A percentile compares a stretch with the other conserved stretches of the same genome.
These are phyloP conservation scores for Alethe castanea DNA, from an alignment of 2,113 vertebrate genomes.

Conservation along the genomic window DNA sequence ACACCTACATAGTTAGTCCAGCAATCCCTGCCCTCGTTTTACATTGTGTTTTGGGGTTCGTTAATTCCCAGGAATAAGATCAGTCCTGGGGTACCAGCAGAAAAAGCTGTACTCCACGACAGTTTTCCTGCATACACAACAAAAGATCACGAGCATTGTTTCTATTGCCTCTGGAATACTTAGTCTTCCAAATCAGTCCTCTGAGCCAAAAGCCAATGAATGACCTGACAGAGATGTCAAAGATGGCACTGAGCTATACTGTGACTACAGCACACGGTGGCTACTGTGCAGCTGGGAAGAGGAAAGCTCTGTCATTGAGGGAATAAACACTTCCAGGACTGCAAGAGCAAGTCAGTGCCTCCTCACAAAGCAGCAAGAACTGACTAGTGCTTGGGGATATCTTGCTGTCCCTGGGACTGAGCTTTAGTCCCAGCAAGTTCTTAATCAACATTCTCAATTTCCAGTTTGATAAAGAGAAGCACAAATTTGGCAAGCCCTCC, in stretches of 20 bases:
- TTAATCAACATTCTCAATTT: not conserved
- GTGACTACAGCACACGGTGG: no score
- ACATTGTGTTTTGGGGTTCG: not conserved
- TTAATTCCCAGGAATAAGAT: not conserved
- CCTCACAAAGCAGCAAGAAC: not conserved
- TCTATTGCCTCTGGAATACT: not conserved
- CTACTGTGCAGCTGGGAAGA: not conserved
- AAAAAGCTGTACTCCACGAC: not conserved
- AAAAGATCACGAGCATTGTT: not conserved
- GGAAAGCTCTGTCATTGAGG: not conserved
- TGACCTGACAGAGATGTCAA: not conserved
- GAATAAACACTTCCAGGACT: not conserved
- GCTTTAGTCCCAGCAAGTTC: not conserved
- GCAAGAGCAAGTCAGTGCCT: not conserved
- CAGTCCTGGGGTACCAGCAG: not conserved
- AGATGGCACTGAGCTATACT: not conserved
- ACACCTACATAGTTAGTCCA: not conserved
- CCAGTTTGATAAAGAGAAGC: not conserved
- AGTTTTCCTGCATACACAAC: fast-evolving
- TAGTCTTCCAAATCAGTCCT: not conserved
- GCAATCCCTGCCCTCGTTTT: not conserved
- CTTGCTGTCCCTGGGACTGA: not conserved
- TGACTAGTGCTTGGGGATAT: not conserved
- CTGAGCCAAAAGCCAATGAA: not conserved
- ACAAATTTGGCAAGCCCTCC: not conserved